Percentiles rank a stretch among this genome's conserved stretches.
Conservation (phyloP, 2,888 invertebrate genomes). For the Psylliodes chrysocephalus region DNA sequence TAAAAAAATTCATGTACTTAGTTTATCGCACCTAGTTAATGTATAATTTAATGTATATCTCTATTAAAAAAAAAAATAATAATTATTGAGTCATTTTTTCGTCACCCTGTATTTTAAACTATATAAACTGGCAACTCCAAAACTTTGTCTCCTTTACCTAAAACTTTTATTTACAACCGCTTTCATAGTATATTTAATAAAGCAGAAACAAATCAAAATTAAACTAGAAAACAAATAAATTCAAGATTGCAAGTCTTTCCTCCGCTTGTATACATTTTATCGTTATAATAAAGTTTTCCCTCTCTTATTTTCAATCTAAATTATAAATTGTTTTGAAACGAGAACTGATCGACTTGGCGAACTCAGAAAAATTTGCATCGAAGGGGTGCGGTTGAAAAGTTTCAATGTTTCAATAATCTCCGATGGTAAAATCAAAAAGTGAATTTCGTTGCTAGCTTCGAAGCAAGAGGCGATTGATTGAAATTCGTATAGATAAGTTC, state of each 20-base stretch:
- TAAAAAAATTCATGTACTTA: too few species aligned
- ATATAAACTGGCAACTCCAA: not conserved
- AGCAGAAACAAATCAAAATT: not conserved
- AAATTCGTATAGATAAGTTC: slow-evolving; percentile 19
- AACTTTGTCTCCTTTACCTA: too few species aligned
- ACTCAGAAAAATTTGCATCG: slow-evolving; percentile 19
- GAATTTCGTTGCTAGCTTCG: slow-evolving; percentile 6
- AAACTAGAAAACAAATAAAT: slow-evolving; percentile 6
- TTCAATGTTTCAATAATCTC: slow-evolving; percentile 29
- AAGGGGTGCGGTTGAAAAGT: slow-evolving; percentile 19
- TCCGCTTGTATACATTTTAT: not conserved
- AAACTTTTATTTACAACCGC: too few species aligned
- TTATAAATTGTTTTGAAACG: slow-evolving; percentile 19
- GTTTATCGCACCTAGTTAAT: too few species aligned
- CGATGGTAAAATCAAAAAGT: slow-evolving; percentile 25
- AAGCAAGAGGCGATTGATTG: slow-evolving; percentile 21
- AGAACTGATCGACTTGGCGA: slow-evolving; percentile 13
- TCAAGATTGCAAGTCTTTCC: not conserved
- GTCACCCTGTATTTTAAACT: not conserved
- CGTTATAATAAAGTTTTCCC: slow-evolving; percentile 6
- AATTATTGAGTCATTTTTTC: too few species aligned
- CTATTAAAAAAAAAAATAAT: too few species aligned
- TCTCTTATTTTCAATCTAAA: slow-evolving; percentile 22
- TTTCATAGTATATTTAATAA: not conserved
- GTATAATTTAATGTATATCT: too few species aligned